These are phyloP conservation scores for Emydoidea blandingii DNA, from an alignment of 2,797 vertebrate genomes.

Conservation along the genomic window DNA sequence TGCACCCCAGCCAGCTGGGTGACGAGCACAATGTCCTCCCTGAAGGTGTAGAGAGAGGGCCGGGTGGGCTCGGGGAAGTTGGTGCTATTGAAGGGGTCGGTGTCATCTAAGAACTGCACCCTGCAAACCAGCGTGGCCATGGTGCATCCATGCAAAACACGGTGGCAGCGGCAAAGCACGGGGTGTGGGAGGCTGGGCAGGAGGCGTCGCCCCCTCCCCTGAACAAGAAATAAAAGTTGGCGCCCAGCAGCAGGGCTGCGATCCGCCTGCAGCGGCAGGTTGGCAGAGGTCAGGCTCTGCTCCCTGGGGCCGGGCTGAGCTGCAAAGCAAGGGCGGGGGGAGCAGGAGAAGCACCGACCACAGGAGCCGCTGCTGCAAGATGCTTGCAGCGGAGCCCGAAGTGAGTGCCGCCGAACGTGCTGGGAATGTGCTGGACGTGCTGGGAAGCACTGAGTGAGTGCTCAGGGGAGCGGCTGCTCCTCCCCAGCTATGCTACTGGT, in stretches of 20 bases:
- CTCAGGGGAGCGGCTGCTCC: no score
- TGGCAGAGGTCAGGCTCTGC: neutral
- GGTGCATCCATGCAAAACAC: conserved; percentile 85
- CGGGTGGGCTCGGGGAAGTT: conserved; percentile 93
- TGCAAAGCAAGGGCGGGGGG: neutral
- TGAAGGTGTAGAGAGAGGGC: conserved; percentile 90
- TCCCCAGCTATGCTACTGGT: no score
- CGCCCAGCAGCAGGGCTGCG: neutral
- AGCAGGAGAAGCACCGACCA: neutral
- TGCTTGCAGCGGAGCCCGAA: neutral
- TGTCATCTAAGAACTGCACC: conserved; percentile 96
- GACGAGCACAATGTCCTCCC: conserved; percentile 90
- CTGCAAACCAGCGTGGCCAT: conserved; percentile 92
- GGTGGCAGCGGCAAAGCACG: neutral
- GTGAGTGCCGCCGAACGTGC: no score
- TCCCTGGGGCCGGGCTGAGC: neutral
- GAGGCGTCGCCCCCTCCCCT: neutral
- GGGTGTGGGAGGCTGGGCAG: neutral
- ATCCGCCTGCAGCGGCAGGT: neutral
- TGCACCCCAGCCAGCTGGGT: conserved; percentile 92
- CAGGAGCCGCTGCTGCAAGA: neutral
- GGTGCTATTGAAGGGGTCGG: conserved; percentile 95
- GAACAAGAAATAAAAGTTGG: neutral
- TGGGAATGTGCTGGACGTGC: no score
- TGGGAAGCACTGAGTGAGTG: no score